Evolutionary conservation across 2,797 vertebrate species (phyloP), one percentile per base, ranked within the genome.

Genomic region (Alca torda): DNA sequence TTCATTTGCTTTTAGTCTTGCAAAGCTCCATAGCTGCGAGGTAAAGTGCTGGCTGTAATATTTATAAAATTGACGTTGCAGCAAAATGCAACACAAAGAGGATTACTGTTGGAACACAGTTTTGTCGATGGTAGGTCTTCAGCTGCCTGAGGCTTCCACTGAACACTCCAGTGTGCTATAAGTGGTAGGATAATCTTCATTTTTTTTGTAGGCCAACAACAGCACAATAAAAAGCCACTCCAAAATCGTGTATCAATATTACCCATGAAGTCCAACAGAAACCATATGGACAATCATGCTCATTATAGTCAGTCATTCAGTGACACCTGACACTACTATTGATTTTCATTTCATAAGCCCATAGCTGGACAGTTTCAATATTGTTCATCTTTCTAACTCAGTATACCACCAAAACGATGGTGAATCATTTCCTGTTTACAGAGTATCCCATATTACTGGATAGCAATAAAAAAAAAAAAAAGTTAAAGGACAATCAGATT

Each of bases 51-150:
- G 54, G 10, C 75, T 95, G 37, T 91, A 95, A 89, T 96, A 94
- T 96, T 97, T 97, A 93, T 92, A 95, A 96, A 97, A 93, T 35
- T 93, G 61, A 77, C 60, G 10, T 94, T 96, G 91, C 28, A 95
- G 35, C 72, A 91, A 93, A 97, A 93, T 87, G 76, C 59, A 90
- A 80, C 89, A 88, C 35, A 95, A 93, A 94, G 81, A 88, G 53
- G 64, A 95, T 95, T 93, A 80, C 43, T 93, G 69, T 82, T 83
- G 56, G 39, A 97, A 82, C 46, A 87, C 10, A 90, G 35, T 26
- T 92, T 95, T 97, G 67, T 60, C 74, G 39, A 65, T 69, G 50
- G 77, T 57, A 77, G 37, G 13, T 31, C 41, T 91, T 70, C 57
- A 81, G 28, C 23, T 93, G 69, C 88, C 84, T 87, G 35, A 85